A percentile compares a stretch with the other conserved stretches of the same genome.
These are phyloP conservation scores for Lasioglossum albipes DNA, from an alignment of 1,140 invertebrate species.

Conservation along the genomic window DNA sequence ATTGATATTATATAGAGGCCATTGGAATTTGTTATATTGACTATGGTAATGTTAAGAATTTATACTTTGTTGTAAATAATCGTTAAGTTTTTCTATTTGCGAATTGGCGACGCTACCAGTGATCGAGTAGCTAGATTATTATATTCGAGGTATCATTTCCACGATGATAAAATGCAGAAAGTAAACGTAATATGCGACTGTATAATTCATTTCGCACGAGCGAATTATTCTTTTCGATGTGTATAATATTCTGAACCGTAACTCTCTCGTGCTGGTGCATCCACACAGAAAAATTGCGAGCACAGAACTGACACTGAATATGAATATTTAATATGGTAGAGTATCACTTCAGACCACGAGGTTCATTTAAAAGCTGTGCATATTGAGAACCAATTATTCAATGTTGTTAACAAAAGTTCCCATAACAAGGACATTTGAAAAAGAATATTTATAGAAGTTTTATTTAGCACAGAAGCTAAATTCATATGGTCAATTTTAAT, in stretches of 20 bases:
- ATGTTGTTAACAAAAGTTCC: too few relatives aligned
- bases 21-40: not conserved
- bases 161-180: not conserved
- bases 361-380: too few relatives aligned
- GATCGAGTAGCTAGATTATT: not conserved
- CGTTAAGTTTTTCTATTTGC: not conserved
- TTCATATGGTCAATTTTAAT: too few relatives aligned
- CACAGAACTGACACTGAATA: not conserved
- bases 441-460: too few relatives aligned
- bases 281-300: constrained; percentile 3
- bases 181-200: not conserved
- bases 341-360: not conserved
- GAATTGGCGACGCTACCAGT: not conserved
- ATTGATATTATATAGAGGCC: not conserved
- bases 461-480: too few relatives aligned
- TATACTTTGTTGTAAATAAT: not conserved
- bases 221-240: constrained; percentile 13
- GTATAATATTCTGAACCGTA: not conserved
- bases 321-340: not conserved
- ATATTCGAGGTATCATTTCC: not conserved
- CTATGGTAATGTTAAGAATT: not conserved
- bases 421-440: too few relatives aligned
- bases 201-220: not conserved
- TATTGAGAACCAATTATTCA: too few relatives aligned
- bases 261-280: not conserved